Percentiles rank a stretch among this genome's conserved stretches.
These are phyloP conservation scores for Pinna nobilis DNA, from an alignment of 1,140 invertebrate species.

Conservation along the genomic window DNA sequence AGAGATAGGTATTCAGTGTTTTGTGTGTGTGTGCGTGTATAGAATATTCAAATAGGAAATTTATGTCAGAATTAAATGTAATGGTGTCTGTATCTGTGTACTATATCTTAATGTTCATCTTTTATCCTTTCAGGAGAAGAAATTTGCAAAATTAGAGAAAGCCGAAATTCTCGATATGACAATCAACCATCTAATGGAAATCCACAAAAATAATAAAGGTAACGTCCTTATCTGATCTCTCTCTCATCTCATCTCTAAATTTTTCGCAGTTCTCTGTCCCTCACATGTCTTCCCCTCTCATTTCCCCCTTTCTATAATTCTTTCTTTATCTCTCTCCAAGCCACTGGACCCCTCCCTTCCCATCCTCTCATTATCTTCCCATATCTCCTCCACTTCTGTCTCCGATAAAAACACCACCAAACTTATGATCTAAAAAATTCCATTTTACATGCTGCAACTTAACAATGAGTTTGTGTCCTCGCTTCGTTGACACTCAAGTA, in stretches of 20 bases:
- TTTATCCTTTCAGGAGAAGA: constrained; percentile 39
- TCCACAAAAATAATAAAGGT: constrained; percentile 54
- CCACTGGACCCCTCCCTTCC: background rate
- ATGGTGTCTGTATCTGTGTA: too few species aligned
- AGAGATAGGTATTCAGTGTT: too few species aligned
- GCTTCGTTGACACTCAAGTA: too few species aligned
- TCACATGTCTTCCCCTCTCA: background rate
- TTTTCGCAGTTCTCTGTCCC: background rate
- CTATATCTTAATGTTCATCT: too few species aligned
- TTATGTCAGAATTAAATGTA: too few species aligned
- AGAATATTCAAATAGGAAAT: too few species aligned
- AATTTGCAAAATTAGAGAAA: constrained; percentile 49
- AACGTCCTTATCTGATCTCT: background rate
- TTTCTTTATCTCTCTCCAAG: background rate
- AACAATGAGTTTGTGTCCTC: too few species aligned
- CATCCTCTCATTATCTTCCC: background rate
- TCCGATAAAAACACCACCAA: too few species aligned
- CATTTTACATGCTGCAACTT: too few species aligned
- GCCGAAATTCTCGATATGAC: constrained; percentile 59
- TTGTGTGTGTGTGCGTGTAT: too few species aligned
- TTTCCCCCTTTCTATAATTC: background rate
- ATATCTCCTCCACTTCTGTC: too few species aligned
- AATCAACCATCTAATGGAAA: constrained; percentile 85
- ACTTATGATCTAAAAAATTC: too few species aligned
- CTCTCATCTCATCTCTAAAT: background rate